Percentiles rank a stretch among this genome's conserved stretches.
Conservation (phyloP, 2,888 invertebrate species). For the Pecten maximus region DNA sequence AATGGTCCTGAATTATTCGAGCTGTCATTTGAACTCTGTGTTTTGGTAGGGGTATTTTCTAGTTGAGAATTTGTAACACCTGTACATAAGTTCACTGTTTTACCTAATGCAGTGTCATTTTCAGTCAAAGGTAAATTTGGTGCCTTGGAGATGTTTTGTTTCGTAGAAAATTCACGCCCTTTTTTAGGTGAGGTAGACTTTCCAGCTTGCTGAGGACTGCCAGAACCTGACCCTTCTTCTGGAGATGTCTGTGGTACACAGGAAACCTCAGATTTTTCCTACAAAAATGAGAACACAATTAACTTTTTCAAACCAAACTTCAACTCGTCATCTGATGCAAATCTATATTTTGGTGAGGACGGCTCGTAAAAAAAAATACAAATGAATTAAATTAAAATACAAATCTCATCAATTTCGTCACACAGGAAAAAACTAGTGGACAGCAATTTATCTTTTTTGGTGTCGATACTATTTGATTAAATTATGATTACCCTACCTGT, state of each 20-base stretch:
- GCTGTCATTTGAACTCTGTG: not conserved
- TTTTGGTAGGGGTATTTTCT: not conserved
- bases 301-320: too few species aligned
- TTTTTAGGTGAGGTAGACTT: not conserved
- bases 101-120: not conserved
- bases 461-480: too few species aligned
- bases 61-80: not conserved
- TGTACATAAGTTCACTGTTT: not conserved
- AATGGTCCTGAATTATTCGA: not conserved
- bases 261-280: not conserved
- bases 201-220: not conserved
- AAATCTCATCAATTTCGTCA: too few species aligned
- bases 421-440: too few species aligned
- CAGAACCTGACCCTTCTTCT: not conserved
- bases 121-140: not conserved
- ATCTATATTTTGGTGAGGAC: too few species aligned
- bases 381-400: too few species aligned
- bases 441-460: too few species aligned
- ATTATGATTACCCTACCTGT: too few species aligned
- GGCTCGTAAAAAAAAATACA: too few species aligned
- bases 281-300: not conserved
- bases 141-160: not conserved
- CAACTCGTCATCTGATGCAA: too few species aligned
- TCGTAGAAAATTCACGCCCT: not conserved
- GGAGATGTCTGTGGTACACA: not conserved